These are phyloP conservation scores for Gila orcuttii DNA, from an alignment of 2,113 vertebrate genomes.

Conservation along the genomic window DNA sequence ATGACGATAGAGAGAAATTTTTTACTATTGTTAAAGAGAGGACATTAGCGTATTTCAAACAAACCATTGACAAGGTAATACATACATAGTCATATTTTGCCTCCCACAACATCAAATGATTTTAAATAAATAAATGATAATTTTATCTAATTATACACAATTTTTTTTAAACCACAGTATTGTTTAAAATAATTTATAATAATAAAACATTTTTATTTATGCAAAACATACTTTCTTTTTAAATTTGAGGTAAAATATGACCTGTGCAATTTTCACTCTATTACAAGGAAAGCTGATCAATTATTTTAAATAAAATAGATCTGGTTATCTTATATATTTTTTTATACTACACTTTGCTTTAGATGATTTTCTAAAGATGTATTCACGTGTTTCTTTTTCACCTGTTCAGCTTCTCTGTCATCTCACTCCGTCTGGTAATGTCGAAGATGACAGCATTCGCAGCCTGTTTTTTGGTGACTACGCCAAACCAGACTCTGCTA, in stretches of 20 bases:
- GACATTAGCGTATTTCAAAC: conserved; percentile 82
- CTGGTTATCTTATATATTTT: not conserved
- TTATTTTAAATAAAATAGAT: not conserved
- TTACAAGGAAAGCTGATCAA: not conserved
- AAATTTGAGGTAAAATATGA: not conserved
- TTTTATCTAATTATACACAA: too few species aligned
- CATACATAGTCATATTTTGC: not conserved
- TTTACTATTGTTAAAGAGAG: conserved; percentile 85
- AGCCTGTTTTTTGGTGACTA: conserved; percentile 92
- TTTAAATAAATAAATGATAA: too few species aligned
- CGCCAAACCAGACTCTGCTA: conserved; percentile 73
- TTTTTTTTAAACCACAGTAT: too few species aligned
- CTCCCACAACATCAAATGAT: not conserved
- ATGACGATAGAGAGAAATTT: conserved; percentile 82
- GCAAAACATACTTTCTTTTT: not conserved
- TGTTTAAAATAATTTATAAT: not conserved
- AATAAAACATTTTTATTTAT: not conserved
- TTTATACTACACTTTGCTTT: not conserved
- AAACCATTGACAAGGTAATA: conserved; percentile 83
- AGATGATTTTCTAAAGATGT: not conserved
- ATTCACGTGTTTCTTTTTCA: not conserved
- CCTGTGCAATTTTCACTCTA: not conserved
- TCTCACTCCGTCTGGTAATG: conserved; percentile 80
- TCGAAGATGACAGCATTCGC: conserved; percentile 82
- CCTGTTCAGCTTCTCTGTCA: conserved; percentile 81